These are phyloP conservation scores for Acleris literana DNA, from an alignment of 2,888 invertebrate species.

Conservation along the genomic window DNA sequence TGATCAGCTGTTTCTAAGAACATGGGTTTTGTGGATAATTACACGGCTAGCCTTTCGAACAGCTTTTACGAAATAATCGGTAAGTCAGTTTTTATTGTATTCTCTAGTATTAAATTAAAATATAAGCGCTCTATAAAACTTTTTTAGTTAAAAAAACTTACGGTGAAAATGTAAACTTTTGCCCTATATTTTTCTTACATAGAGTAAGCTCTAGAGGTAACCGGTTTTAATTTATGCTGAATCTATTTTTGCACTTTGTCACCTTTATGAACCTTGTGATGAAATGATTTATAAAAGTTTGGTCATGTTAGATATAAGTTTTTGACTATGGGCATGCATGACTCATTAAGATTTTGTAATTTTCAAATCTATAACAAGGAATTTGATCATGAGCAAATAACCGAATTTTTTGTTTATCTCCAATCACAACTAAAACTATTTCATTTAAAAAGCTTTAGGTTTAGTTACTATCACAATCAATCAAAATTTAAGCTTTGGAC, in stretches of 20 bases:
- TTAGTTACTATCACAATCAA: too few species aligned
- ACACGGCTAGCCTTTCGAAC: constrained; percentile 67
- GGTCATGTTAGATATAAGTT: too few species aligned
- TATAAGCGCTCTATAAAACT: neutral
- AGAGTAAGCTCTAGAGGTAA: constrained; percentile 9
- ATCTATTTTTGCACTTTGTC: neutral
- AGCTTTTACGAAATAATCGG: constrained; percentile 74
- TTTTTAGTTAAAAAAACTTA: neutral
- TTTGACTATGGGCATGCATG: too few species aligned
- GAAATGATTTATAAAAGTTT: too few species aligned
- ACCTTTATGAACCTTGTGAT: too few species aligned
- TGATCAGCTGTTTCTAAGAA: constrained; percentile 49
- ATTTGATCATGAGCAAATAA: too few species aligned
- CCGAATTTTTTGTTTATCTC: too few species aligned
- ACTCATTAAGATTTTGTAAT: too few species aligned
- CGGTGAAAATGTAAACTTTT: constrained; percentile 2
- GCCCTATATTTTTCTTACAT: neutral
- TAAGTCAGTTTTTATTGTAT: constrained; percentile 53
- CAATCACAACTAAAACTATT: too few species aligned
- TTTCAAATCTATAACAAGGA: too few species aligned
- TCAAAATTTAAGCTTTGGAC: too few species aligned
- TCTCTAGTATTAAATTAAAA: constrained; percentile 10
- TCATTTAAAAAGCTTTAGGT: too few species aligned
- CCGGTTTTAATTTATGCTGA: constrained; percentile 17
- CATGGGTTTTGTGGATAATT: constrained; percentile 73